Evolutionary conservation across 2,113 vertebrate species (phyloP), one percentile per base, ranked within the genome.

Genomic region (Microcebus ravelobensis): DNA sequence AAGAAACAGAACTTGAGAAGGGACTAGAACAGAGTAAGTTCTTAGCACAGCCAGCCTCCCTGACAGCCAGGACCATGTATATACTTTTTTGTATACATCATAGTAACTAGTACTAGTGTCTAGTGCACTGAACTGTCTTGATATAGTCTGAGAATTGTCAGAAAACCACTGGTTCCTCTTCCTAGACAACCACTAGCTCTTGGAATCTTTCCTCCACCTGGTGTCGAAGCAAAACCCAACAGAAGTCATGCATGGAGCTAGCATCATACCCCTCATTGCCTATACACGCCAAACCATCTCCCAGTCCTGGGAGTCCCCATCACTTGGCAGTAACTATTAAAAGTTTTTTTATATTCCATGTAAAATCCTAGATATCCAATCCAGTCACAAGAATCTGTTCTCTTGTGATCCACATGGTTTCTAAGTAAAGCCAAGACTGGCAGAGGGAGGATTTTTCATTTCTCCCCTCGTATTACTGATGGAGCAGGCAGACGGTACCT

Each of bases 101-200:
- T 2, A 71, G 52, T 45, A 89, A 21, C n/a, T 36, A 27, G 34
- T 13, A 91, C 3, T 25, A 36, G 39, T 31, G 55, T 39, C 74
- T 55, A 29, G 39, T 52, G 42, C 31, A 27, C 27, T 55, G 31
- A 92, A 87, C 25, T 61, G 61, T 92, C 67, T 21, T 94, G 59
- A 92, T 93, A 87, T 65, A 81, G 18, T 70, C 59, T 90, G n/a
- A 59, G 17, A 96, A 77, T 1, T 74, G 52, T 86, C 36, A 88
- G 55, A 27, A 91, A 84, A 68, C 29, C 12, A 77, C 42, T 5
- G 4, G 77, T 67, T 83, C 84, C 39, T 82, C 63, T 95, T 82
- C 57, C 45, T 15, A 76, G 42, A 95, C 15, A 80, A 93, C 45
- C 27, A 71, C 23, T 76, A 81, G 61, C 25, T 90, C 83, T 55